Percentiles rank a stretch among this genome's conserved stretches.
phyloP scores from a whole-genome alignment of 2,113 vertebrate genomes.

The Strix uralensis region DNA sequence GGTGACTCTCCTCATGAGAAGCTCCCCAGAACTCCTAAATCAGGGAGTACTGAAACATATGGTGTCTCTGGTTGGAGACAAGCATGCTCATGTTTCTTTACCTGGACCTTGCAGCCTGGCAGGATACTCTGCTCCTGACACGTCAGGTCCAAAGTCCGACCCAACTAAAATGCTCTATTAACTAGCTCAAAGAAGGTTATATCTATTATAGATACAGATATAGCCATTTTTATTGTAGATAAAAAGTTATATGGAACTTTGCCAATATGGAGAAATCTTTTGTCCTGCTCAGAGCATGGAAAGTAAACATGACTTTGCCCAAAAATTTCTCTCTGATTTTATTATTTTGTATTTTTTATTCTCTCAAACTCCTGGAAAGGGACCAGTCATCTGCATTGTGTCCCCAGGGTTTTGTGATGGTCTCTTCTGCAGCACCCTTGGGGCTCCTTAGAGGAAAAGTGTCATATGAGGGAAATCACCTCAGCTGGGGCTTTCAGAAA shows the following conservation, averaged over 20 bases:
- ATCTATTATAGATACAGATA: background rate
- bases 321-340: background rate
- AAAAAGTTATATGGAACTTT: background rate
- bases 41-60: background rate
- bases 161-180: background rate
- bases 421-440: background rate
- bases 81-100: accelerated
- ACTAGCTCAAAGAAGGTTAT: background rate
- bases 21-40: background rate
- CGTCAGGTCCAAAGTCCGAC: background rate
- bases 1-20: background rate
- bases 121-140: background rate
- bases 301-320: background rate
- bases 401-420: background rate
- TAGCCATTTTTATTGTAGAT: background rate
- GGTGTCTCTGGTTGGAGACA: background rate
- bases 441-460: background rate
- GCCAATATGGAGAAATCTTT: background rate
- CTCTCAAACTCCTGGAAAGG: background rate
- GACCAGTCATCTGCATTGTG: background rate
- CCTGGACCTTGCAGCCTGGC: background rate
- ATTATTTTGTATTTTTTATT: background rate
- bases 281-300: background rate
- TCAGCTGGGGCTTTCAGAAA: background rate
- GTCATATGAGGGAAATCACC: background rate